phyloP scores from a whole-genome alignment of 2,797 vertebrate species.

The Peromyscus nudipes region DNA sequence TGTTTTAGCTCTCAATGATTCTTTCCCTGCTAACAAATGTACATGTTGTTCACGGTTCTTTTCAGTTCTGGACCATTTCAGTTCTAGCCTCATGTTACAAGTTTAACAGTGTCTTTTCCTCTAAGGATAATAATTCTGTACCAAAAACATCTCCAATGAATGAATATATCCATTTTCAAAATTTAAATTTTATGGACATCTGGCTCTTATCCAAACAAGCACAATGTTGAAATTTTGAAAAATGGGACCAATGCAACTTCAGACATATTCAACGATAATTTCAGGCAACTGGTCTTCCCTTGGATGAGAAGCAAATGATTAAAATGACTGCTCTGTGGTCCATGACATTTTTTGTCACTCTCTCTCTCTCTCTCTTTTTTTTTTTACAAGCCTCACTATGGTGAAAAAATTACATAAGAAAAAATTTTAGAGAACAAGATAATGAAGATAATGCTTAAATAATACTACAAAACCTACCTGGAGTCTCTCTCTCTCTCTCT shows the following conservation, averaged over 20 bases:
- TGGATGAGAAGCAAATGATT: background rate
- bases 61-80: background rate
- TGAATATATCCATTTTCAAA: background rate
- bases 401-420: background rate
- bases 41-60: background rate
- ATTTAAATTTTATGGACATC: background rate
- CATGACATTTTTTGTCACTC: rapidly evolving
- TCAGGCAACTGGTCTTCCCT: rapidly evolving
- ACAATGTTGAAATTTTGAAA: background rate
- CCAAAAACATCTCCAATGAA: background rate
- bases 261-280: background rate
- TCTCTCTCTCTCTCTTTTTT: too few relatives aligned
- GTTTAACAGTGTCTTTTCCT: background rate
- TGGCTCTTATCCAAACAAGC: background rate
- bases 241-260: background rate
- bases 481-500: background rate
- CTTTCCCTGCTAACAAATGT: background rate
- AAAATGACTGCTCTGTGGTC: background rate
- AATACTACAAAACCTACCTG: background rate
- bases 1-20: background rate
- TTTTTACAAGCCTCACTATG: background rate
- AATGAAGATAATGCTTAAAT: background rate
- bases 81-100: background rate
- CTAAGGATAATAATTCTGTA: background rate
- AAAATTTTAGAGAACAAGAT: background rate